phyloP scores from a whole-genome alignment of 2,888 invertebrate species.

The Oligia latruncula region DNA sequence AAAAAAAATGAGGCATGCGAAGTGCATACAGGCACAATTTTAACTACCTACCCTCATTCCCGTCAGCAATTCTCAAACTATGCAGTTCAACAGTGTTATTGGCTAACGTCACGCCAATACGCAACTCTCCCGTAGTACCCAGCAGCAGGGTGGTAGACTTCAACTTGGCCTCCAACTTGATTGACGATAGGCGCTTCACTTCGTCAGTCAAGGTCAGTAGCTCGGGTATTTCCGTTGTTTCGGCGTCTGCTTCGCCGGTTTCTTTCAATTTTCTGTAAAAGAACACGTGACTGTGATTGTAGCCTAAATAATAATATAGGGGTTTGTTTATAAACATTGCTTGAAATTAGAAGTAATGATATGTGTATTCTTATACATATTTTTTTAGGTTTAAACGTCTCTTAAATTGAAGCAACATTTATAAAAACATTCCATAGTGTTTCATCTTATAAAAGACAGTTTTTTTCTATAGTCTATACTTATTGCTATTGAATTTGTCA shows the following conservation, averaged over 20 bases:
- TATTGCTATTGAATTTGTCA: background rate
- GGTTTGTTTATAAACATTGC: background rate
- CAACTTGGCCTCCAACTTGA: constrained; percentile 92
- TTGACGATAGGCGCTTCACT: constrained; percentile 92
- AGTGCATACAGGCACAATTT: background rate
- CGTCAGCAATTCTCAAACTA: constrained; percentile 88
- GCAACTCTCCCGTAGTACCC: constrained; percentile 93
- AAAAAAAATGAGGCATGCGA: background rate
- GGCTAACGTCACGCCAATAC: constrained; percentile 91
- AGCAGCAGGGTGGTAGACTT: constrained; percentile 93
- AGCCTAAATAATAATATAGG: too few relatives aligned
- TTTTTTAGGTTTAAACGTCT: too few relatives aligned
- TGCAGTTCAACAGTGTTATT: constrained; percentile 95
- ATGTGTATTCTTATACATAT: too few relatives aligned
- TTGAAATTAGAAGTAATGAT: background rate
- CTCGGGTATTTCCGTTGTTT: constrained; percentile 77
- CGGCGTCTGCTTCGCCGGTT: constrained; percentile 77
- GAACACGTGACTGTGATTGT: background rate
- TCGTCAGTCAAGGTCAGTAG: constrained; percentile 92
- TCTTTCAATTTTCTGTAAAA: constrained; percentile 82
- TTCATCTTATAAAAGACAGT: background rate
- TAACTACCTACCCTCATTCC: constrained; percentile 86
- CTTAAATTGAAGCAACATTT: too few relatives aligned
- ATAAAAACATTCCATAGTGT: background rate
- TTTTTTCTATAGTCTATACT: background rate